Evolutionary conservation across 2,888 invertebrate genomes (phyloP), one percentile per base, ranked within the genome.

Genomic region (Drosophila acutilabella): DNA sequence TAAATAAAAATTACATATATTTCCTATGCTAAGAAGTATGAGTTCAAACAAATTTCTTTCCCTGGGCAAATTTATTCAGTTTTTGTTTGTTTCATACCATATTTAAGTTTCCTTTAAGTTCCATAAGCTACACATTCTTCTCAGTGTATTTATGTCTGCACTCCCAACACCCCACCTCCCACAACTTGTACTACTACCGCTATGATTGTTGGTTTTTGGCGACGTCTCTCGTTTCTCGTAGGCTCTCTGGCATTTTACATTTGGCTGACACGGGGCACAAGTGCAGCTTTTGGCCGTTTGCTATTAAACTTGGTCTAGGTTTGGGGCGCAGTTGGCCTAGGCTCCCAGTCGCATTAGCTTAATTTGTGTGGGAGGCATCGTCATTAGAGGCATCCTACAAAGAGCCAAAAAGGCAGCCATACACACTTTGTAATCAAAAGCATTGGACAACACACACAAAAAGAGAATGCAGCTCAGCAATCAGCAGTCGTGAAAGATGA

Each of bases 191-290:
- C 18, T n/a, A 20, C 33, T 23, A 30, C 45, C 71, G 50, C 68
- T 84, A 68, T 79, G 79, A 79, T 81, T 81, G 82, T 72, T 79
- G 71, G 81, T 58, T 87, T 82, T 86, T 65, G 87, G 81, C 83
- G 62, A 75, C 54, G 71, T 42, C 66, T 75, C 66, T 74, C 61
- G 66, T 66, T 67, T 74, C 74, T 78, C 75, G 65, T 83, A 81
- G 84, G 84, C 72, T 66, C 72, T 64, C 45, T 64, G 61, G 57
- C 78, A 68, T 71, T 71, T 81, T 69, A 53, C 79, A 70, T 75
- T 52, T 38, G 70, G 64, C 64, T 76, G 81, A 81, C 88, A 87
- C 36, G 60, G 62, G 68, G 74, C 86, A 80, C 83, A 83, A 88
- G 86, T 83, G 83, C 88, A 84, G 78, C 69, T 64, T 65, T 64